Evolutionary conservation across 2,888 invertebrate species (phyloP).

Genomic region (Cheilosia vernalis): DNA sequence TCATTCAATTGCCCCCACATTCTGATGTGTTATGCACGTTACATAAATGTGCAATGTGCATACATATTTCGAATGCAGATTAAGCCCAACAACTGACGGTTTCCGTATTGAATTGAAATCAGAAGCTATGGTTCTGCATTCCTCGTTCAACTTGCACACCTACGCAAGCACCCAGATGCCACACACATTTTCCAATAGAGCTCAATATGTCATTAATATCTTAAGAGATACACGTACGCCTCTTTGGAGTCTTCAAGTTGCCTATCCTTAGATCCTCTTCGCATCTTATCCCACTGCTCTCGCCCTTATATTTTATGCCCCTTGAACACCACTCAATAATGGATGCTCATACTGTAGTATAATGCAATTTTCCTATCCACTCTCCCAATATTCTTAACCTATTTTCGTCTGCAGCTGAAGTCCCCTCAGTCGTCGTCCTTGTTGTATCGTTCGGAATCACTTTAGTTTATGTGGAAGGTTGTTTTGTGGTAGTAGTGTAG

Average conservation of each 20-base stretch:
- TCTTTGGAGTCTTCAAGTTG: constrained; percentile 37
- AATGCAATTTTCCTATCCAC: constrained; percentile 63
- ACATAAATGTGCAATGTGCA: not conserved
- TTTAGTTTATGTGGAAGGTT: constrained; percentile 5
- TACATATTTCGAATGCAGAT: constrained; percentile 16
- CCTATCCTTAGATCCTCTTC: constrained; percentile 28
- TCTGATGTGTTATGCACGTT: constrained; percentile 24
- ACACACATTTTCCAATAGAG: constrained; percentile 27
- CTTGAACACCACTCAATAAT: constrained; percentile 63
- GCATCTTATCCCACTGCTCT: constrained; percentile 51
- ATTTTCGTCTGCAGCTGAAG: constrained; percentile 23
- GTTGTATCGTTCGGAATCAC: constrained; percentile 13
- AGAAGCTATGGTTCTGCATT: constrained; percentile 19
- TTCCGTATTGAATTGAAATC: constrained; percentile 21
- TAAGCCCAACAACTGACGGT: not conserved
- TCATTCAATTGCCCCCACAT: constrained; percentile 37
- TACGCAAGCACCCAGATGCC: not conserved
- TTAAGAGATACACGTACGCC: constrained; percentile 54
- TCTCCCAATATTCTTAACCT: constrained; percentile 33
- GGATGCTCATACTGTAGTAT: constrained; percentile 61
- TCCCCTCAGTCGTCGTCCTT: constrained; percentile 8
- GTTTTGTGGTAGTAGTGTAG: constrained; percentile 1
- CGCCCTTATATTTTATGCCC: constrained; percentile 55
- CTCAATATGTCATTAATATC: constrained; percentile 62
- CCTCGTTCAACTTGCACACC: not conserved